Evolutionary conservation across 2,113 vertebrate species (phyloP).

Genomic region (Sciurus niger): DNA sequence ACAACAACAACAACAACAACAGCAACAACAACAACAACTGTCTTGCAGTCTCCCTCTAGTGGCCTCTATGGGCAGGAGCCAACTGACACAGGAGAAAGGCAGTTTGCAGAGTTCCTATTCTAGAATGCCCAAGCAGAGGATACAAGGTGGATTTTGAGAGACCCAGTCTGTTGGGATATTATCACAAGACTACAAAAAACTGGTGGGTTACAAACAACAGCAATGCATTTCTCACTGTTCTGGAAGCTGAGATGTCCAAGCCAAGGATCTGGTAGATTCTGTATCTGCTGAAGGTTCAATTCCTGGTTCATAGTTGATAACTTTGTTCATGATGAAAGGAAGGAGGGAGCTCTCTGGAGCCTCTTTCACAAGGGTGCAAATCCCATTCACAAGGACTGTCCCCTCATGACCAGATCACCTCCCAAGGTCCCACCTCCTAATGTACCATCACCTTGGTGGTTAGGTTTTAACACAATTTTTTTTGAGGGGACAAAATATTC

Average conservation of each 20-base stretch:
- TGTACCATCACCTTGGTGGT: neutral
- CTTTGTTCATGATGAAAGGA: neutral
- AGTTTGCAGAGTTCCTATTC: neutral
- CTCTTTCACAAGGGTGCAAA: neutral
- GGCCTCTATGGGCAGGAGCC: neutral
- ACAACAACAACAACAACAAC: too few species aligned
- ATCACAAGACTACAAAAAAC: too few species aligned
- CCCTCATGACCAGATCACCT: neutral
- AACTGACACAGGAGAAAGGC: neutral
- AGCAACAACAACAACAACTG: too few species aligned
- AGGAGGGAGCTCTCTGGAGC: neutral
- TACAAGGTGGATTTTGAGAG: neutral
- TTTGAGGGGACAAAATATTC: neutral
- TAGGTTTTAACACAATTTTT: neutral
- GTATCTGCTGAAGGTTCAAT: neutral
- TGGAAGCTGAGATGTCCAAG: neutral
- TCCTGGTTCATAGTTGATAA: neutral
- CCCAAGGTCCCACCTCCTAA: neutral
- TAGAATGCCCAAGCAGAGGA: neutral
- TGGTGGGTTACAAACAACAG: neutral
- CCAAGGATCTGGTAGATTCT: neutral
- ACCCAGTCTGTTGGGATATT: neutral
- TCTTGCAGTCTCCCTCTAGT: neutral
- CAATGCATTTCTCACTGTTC: neutral
- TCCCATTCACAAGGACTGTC: neutral